Conservation (phyloP, 1,140 invertebrate genomes). For the Anoplolepis gracilipes region DNA sequence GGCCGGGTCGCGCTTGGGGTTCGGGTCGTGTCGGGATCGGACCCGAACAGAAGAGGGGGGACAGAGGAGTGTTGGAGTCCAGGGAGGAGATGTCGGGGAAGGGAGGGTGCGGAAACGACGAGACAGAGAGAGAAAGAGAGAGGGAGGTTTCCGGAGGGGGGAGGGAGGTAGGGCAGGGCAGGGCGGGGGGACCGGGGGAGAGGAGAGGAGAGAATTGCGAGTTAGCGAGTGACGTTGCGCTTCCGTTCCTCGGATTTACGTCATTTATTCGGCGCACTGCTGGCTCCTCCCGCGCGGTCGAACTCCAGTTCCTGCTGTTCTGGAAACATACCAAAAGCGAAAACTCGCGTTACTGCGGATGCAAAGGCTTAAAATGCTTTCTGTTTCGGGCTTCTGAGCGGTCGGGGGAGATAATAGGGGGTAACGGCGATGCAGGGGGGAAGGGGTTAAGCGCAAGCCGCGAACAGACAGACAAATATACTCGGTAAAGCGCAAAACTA, state of each 20-base stretch:
- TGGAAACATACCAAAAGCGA: constrained; percentile 85
- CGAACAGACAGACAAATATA: constrained; percentile 56
- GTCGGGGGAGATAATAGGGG: constrained; percentile 4
- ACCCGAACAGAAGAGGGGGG: constrained; percentile 28
- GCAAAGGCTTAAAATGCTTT: constrained; percentile 80
- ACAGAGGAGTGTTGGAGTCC: not conserved
- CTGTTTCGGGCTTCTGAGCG: constrained; percentile 66
- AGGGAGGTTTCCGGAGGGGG: constrained; percentile 60
- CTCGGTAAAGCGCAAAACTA: constrained; percentile 68
- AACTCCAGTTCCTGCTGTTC: constrained; percentile 81
- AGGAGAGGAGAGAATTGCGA: constrained; percentile 76
- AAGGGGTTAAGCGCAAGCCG: constrained; percentile 58
- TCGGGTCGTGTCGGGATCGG: constrained; percentile 56
- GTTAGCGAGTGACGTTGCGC: constrained; percentile 83
- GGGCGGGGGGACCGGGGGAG: constrained; percentile 63
- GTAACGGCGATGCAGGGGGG: not conserved
- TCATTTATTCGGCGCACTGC: constrained; percentile 84
- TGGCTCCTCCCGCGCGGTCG: constrained; percentile 80
- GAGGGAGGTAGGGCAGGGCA: constrained; percentile 60
- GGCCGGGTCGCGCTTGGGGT: constrained; percentile 37
- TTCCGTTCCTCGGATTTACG: constrained; percentile 84
- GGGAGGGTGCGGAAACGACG: constrained; percentile 65
- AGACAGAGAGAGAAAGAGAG: constrained; percentile 72
- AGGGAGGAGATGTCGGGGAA: constrained; percentile 38
- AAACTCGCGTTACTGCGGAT: constrained; percentile 83